Percentiles rank a stretch among this genome's conserved stretches.
phyloP scores from a whole-genome alignment of 37 sponge, comb jelly and placozoan species.

The Beroe ovata region DNA sequence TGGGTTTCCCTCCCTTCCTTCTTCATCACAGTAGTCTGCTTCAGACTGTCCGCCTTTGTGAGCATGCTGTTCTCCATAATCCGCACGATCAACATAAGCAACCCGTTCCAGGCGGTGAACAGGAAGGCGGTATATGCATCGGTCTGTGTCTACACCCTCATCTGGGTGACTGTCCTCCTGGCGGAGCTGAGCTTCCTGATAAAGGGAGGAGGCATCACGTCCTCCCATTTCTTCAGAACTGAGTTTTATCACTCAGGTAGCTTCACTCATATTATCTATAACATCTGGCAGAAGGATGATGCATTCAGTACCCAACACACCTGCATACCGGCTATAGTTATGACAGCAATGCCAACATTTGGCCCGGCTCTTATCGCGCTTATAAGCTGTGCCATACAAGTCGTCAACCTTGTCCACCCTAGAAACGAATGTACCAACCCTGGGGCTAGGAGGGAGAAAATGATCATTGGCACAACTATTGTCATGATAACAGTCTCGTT shows the following conservation, averaged over 20 bases:
- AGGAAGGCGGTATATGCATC: background rate
- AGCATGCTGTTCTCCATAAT: background rate
- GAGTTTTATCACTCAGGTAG: background rate
- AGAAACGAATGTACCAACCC: background rate
- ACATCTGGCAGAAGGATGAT: background rate
- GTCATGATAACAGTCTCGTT: background rate
- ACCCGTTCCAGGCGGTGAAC: background rate
- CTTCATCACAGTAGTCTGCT: conserved; percentile 30
- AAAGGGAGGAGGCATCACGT: background rate
- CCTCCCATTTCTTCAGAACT: background rate
- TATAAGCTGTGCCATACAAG: background rate
- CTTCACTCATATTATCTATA: background rate
- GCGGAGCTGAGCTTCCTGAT: background rate
- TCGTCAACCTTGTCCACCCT: background rate
- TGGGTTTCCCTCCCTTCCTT: background rate
- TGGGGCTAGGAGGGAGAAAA: background rate
- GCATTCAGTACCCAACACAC: background rate
- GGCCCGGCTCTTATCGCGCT: background rate
- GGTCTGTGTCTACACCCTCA: background rate
- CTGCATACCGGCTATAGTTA: background rate
- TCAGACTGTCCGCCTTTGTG: conserved; percentile 56
- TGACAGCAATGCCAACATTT: background rate
- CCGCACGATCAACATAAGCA: conserved; percentile 32
- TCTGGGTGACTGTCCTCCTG: background rate
- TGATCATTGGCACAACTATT: background rate